Evolutionary conservation across 2,888 invertebrate species (phyloP).

Genomic region (Polylopha cassiicola): DNA sequence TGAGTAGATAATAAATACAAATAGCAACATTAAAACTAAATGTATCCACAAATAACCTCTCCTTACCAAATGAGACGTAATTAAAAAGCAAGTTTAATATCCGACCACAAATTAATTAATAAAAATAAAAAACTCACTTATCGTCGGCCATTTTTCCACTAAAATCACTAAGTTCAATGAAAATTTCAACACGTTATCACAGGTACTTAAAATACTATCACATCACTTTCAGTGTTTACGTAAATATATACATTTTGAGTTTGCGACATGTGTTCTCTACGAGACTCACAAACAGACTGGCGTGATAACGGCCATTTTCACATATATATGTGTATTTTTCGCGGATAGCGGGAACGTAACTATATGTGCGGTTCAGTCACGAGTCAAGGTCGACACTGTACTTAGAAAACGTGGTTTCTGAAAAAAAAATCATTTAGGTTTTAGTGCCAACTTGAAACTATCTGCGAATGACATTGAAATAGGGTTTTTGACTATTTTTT

Average conservation of each 20-base stretch:
- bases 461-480: too few relatives aligned
- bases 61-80: slow-evolving; percentile 8
- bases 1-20: slow-evolving; percentile 8
- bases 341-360: slow-evolving; percentile 3
- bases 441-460: too few relatives aligned
- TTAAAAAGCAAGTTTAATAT: background rate
- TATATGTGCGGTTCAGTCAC: slow-evolving; percentile 5
- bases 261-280: slow-evolving; percentile 20
- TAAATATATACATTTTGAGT: slow-evolving; percentile 19
- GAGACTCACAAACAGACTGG: slow-evolving; percentile 30
- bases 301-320: slow-evolving; percentile 16
- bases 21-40: too few relatives aligned
- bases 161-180: slow-evolving; percentile 29
- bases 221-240: slow-evolving; percentile 27
- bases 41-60: too few relatives aligned
- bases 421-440: too few relatives aligned
- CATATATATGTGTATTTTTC: slow-evolving; percentile 19
- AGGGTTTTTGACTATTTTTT: too few relatives aligned
- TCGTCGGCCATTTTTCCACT: slow-evolving; percentile 48
- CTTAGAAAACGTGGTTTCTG: too few relatives aligned
- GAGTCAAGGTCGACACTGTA: too few relatives aligned
- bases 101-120: background rate
- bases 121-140: slow-evolving; percentile 50
- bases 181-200: slow-evolving; percentile 50
- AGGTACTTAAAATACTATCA: slow-evolving; percentile 38